These are phyloP conservation scores for Tachypleus tridentatus DNA, from an alignment of 1,140 invertebrate genomes.

Conservation along the genomic window DNA sequence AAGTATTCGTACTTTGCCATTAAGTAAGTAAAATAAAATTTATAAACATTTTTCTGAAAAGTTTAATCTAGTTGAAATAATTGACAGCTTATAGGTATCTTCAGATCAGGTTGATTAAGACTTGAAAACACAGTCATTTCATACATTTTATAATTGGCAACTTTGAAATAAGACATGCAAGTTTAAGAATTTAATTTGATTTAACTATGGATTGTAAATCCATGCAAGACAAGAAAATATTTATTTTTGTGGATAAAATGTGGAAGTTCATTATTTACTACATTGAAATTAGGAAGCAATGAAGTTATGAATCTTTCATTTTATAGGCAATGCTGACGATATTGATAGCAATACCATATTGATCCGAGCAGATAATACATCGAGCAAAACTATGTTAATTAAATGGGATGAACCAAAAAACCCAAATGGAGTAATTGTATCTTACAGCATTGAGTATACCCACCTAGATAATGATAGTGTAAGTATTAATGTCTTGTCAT, in stretches of 20 bases:
- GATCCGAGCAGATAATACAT: constrained; percentile 29
- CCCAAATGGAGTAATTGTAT: constrained; percentile 74
- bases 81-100: no score
- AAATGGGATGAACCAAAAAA: constrained; percentile 62
- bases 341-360: constrained; percentile 17
- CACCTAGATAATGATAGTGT: constrained; percentile 27
- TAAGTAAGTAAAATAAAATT: constrained; percentile 24
- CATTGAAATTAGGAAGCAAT: background rate
- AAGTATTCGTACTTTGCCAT: constrained; percentile 28
- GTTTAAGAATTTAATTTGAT: no score
- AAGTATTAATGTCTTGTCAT: background rate
- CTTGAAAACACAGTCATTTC: no score
- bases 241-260: no score
- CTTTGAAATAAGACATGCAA: no score
- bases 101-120: no score
- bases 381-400: constrained; percentile 33
- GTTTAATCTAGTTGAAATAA: no score
- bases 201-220: no score
- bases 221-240: no score
- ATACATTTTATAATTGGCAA: no score
- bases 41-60: no score
- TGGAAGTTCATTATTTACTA: background rate
- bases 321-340: constrained; percentile 23
- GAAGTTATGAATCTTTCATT: constrained; percentile 10
- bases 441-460: constrained; percentile 62